Evolutionary conservation across 2,113 vertebrate species (phyloP).

Genomic region (Peromyscus maniculatus): DNA sequence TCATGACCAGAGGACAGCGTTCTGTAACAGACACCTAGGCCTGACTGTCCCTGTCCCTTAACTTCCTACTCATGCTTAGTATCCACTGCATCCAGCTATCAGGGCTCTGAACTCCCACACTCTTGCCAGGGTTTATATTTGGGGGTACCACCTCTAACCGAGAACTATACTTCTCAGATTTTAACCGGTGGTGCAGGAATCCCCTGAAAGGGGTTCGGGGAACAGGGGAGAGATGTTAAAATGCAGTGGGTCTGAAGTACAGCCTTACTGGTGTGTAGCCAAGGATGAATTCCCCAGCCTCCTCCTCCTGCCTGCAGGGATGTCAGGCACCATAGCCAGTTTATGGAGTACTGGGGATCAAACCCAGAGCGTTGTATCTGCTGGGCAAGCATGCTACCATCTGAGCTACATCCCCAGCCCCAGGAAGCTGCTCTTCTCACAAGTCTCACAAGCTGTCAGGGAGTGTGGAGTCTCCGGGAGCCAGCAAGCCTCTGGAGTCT

Average conservation of each 20-base stretch:
- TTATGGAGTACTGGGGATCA: not conserved
- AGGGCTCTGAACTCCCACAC: not conserved
- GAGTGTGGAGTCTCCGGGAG: not conserved
- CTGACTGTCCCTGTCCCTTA: not conserved
- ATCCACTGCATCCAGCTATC: not conserved
- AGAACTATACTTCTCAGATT: not conserved
- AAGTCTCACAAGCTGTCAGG: not conserved
- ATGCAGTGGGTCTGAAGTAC: not conserved
- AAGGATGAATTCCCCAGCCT: not conserved
- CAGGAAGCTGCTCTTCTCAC: not conserved
- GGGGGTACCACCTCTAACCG: not conserved
- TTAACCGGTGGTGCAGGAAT: not conserved
- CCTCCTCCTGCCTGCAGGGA: not conserved
- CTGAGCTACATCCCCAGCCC: not conserved
- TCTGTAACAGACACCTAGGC: not conserved
- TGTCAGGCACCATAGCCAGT: too few relatives aligned
- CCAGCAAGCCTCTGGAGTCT: not conserved
- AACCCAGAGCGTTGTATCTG: not conserved
- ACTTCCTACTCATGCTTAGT: not conserved
- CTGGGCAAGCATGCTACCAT: not conserved
- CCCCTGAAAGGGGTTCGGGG: not conserved
- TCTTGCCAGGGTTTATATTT: not conserved
- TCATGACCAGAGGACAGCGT: not conserved
- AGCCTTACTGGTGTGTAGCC: not conserved
- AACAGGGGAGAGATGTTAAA: not conserved